Evolutionary conservation across 2,888 invertebrate species (phyloP).

Genomic region (Antheraea yamamai): DNA sequence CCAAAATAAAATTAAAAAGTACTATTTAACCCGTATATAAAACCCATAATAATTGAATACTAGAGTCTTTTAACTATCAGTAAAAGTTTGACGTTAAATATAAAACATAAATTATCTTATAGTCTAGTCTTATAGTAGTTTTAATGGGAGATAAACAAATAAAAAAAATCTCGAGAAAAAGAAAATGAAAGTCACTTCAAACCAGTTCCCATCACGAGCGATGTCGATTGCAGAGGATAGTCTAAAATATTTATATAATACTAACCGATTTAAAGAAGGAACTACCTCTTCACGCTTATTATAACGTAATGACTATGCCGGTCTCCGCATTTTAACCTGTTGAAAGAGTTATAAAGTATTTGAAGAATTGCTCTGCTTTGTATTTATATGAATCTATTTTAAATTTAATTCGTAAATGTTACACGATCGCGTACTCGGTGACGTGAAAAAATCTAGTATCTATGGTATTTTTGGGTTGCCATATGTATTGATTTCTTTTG

Average conservation of each 20-base stretch:
- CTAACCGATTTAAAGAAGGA: not conserved
- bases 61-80: too few relatives aligned
- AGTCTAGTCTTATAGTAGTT: too few relatives aligned
- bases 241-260: conserved; percentile 1
- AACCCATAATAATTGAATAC: too few relatives aligned
- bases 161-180: not conserved
- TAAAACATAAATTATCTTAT: too few relatives aligned
- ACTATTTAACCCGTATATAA: too few relatives aligned
- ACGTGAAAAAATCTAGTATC: not conserved
- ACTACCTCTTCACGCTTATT: conserved; percentile 10
- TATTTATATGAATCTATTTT: not conserved
- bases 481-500: not conserved
- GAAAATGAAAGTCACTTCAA: not conserved
- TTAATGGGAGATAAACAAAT: too few relatives aligned
- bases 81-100: too few relatives aligned
- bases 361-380: not conserved
- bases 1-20: too few relatives aligned
- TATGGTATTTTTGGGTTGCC: not conserved
- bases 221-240: not conserved
- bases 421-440: not conserved
- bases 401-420: not conserved
- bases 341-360: not conserved
- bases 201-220: not conserved
- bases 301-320: not conserved
- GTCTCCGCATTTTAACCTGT: not conserved